Base-by-base conservation (phyloP, 1,140 invertebrate genomes). In the Bombus confusus region DNA sequence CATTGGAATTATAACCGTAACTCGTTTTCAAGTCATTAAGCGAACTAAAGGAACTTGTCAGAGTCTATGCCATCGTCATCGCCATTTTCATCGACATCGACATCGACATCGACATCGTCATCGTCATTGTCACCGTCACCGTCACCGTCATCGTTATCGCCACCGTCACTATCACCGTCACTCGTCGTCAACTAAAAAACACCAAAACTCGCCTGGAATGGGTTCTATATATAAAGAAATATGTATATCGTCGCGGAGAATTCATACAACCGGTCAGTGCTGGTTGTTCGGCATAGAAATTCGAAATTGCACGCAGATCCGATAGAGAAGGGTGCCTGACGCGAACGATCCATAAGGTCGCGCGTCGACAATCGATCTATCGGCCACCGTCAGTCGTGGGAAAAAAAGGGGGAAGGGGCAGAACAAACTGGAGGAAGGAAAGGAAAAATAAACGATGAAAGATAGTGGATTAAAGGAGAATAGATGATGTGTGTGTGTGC, bases 1-100 rank as follows among this genome's bases (percentile, higher is more conserved):
- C 92, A 93, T 94, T 95, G 92, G 92, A 94, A 93, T 94, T 92
- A 92, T 91, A 93, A 92, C 90, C 90, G 88, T 93, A 93, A 94
- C 91, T 94, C 93, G 92, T 94, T 94, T 92, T 94, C 90, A 92
- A 92, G 86, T 93, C 93, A 92, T 92, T 93, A 88, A 90, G 87
- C 90, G 90, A 90, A 92, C 85, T 90, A 91, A 93, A 87, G 81
- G 72, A 92, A 92, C 88, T 93, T 87, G 87, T 91, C 89, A 91
- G 87, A 93, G 86, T 92, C 86, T 90, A 92, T 91, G 88, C 88
- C 88, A 88, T 92, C 91, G 86, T 90, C 91, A 86, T 87, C 81
- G 71, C 88, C 87, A 88, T 88, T 79, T 69, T 86, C 84, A 84
- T 86, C 83, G 68, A 80, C 88, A 86, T 89, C 86, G 83, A 79